Base-by-base conservation (phyloP, 2,888 invertebrate species). In the Pristionchus mayeri region DNA sequence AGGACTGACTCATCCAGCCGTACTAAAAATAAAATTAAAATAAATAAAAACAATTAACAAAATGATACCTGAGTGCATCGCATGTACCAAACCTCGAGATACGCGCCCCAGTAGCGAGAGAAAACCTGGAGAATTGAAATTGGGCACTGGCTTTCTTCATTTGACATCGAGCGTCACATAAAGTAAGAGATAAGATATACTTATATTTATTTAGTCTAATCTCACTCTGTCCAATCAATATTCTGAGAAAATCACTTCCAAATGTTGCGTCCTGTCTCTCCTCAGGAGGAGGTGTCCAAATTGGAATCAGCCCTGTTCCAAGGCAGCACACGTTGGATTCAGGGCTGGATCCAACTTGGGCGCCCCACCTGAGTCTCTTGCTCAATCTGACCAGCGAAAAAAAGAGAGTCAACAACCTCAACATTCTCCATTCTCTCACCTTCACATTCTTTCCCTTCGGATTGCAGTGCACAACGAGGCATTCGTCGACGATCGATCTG, bases 21-120 rank as follows among this genome's bases (percentile, higher is more conserved):
- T 18, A 50, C 27, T 76, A n/a, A 21, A 40, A 37, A 9, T 52
- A 3, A 52, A 21, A 52, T 18, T 52, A 9, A 52, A 52, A 52
- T 52, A 52, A 52, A 16, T 52, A 11, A 52, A 16, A 52, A 52
- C 2, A 60, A 27, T 27, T 3, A 13, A 24, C 2, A 30, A 30
- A 24, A 24, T 21, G 6, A 63, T 40, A 40, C 71, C 37, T 52
- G 50, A 6, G 34, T 57, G 54, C 80, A 80, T 4, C 80, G 54
- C 80, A 80, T 80, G 80, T 57, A 80, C 80, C 80, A 80, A 21
- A 80, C 80, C 54, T 80, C 80, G 34, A 80, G 54, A 37, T 40
- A 80, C 18, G 80, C 27, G n/a, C 80, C 80, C 80, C 80, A 80
- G 44, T 80, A 80, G 24, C 54, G 37, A 57, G 37, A 44, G 80